These are phyloP conservation scores for Chymomyza costata DNA, from an alignment of 1,140 invertebrate species.

Conservation along the genomic window DNA sequence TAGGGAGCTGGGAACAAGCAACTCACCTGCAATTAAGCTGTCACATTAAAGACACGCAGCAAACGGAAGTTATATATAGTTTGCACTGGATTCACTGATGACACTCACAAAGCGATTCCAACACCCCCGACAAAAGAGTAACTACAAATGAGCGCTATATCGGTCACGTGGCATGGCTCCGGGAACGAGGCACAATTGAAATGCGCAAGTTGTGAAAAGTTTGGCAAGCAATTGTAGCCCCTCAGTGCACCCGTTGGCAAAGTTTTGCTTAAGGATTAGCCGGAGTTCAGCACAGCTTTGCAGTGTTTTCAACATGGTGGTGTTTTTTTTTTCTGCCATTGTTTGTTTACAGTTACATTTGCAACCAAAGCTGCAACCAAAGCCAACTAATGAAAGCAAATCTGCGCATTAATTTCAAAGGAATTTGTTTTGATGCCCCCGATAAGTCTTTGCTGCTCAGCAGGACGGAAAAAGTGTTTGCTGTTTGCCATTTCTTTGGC, in stretches of 20 bases:
- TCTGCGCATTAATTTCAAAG: slow-evolving; percentile 74
- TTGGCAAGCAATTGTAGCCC: slow-evolving; percentile 10
- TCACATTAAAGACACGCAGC: slow-evolving; percentile 60
- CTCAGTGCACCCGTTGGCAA: slow-evolving; percentile 12
- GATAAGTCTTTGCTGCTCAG: slow-evolving; percentile 9
- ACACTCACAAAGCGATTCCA: slow-evolving; percentile 64
- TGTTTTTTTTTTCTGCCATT: slow-evolving; percentile 37
- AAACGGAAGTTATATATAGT: slow-evolving; percentile 2
- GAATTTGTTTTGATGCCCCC: slow-evolving; percentile 74
- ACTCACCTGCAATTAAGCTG: slow-evolving; percentile 74
- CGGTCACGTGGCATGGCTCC: background rate
- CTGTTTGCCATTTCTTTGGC: slow-evolving; percentile 39
- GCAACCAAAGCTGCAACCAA: slow-evolving; percentile 27
- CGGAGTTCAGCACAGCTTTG: slow-evolving; percentile 29
- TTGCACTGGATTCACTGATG: slow-evolving; percentile 33
- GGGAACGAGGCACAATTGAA: background rate
- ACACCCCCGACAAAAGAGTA: slow-evolving; percentile 23
- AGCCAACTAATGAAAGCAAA: slow-evolving; percentile 71
- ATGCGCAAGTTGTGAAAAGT: slow-evolving; percentile 24
- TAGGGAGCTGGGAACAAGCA: too few species aligned
- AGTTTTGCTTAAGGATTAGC: slow-evolving; percentile 68
- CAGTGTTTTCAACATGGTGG: slow-evolving; percentile 43
- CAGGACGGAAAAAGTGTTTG: slow-evolving; percentile 37
- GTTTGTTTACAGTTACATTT: slow-evolving; percentile 63
- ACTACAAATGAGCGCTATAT: background rate